Conservation (phyloP, 2,888 invertebrate genomes). For the Meandrusa payeni region DNA sequence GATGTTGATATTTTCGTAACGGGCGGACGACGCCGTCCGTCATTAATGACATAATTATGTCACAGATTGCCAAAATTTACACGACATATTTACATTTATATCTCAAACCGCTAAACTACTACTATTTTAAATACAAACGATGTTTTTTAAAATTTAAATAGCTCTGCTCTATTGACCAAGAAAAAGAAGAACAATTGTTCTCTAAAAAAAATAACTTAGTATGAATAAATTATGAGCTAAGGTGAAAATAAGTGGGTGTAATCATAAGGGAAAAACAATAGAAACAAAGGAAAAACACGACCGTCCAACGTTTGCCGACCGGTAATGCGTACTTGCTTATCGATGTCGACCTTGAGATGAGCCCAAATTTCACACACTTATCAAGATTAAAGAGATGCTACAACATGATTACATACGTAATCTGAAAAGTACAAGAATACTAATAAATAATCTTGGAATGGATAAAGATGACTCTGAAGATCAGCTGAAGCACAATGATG, state of each 20-base stretch:
- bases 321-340: conserved; percentile 45
- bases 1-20: conserved; percentile 33
- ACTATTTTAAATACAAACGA: no score
- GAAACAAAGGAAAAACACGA: conserved; percentile 15
- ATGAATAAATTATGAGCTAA: conserved; percentile 14
- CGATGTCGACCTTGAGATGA: conserved; percentile 60
- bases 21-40: conserved; percentile 25
- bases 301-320: conserved; percentile 6
- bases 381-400: conserved; percentile 59
- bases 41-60: conserved; percentile 30
- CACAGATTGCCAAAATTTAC: conserved; percentile 22
- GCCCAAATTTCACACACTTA: conserved; percentile 54
- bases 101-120: conserved; percentile 6
- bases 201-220: conserved; percentile 11
- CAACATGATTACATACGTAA: conserved; percentile 34
- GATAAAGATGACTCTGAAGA: not conserved
- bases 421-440: conserved; percentile 14
- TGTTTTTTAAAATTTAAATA: no score
- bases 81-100: no score
- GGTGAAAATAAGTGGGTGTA: conserved; percentile 1
- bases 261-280: not conserved
- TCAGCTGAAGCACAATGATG: no score
- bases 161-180: no score
- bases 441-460: not conserved
- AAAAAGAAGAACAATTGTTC: no score